A percentile compares a stretch with the other conserved stretches of the same genome.
Conservation (phyloP, 2,113 vertebrate species). For the Pleuronectes platessa region DNA sequence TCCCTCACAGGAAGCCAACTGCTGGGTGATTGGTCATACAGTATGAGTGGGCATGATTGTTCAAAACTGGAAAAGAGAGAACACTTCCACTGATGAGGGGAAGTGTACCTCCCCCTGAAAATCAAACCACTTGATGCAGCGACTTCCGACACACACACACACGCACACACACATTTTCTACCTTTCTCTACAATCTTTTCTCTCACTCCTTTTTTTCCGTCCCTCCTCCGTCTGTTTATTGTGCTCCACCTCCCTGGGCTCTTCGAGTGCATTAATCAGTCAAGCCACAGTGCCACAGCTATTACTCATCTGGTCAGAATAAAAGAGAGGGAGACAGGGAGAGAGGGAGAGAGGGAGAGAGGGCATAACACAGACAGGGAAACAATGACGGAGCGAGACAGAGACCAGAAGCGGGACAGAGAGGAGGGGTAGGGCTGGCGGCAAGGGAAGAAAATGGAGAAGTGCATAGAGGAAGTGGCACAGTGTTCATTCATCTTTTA, state of each 20-base stretch:
- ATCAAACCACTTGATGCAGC: slow-evolving; percentile 51
- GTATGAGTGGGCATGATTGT: slow-evolving; percentile 49
- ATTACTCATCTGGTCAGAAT: slow-evolving; percentile 79
- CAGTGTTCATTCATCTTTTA: slow-evolving; percentile 70
- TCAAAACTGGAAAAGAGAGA: slow-evolving; percentile 51
- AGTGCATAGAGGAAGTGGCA: slow-evolving; percentile 44
- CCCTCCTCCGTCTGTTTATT: slow-evolving; percentile 67
- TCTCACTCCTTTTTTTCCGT: slow-evolving; percentile 37
- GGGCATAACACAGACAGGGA: slow-evolving; percentile 40
- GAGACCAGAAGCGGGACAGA: slow-evolving; percentile 1
- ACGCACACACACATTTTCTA: neutral
- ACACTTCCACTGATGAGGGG: slow-evolving; percentile 61
- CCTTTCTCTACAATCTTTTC: neutral
- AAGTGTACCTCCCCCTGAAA: slow-evolving; percentile 44
- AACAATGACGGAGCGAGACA: slow-evolving; percentile 45
- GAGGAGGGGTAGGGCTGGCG: slow-evolving; percentile 21
- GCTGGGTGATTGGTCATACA: slow-evolving; percentile 50
- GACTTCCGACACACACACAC: slow-evolving; percentile 16
- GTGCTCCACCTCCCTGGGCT: slow-evolving; percentile 73
- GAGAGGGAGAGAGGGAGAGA: slow-evolving; percentile 11
- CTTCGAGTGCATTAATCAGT: slow-evolving; percentile 80
- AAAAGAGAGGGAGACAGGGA: slow-evolving; percentile 27
- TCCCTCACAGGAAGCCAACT: slow-evolving; percentile 19
- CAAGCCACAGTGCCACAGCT: slow-evolving; percentile 68
- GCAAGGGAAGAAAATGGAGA: slow-evolving; percentile 40